Evolutionary conservation across 2,113 vertebrate species (phyloP), one percentile per base, ranked within the genome.

Genomic region (Tiliqua scincoides): DNA sequence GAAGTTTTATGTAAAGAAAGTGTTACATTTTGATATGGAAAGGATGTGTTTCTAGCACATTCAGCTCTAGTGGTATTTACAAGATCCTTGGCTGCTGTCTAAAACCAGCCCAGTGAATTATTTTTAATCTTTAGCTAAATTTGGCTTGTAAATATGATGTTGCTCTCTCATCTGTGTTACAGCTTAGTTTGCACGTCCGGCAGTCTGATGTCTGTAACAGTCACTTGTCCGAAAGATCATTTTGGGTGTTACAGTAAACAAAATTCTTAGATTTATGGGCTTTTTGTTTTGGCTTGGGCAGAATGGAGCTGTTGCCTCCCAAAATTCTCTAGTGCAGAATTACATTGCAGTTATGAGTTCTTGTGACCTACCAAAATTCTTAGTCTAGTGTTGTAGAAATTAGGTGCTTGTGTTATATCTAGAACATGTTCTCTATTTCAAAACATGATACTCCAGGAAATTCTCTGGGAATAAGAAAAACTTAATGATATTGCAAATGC

Each of bases 51-150:
- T 59, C 37, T 73, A 62, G 77, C 40, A 80, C 37, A 32, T 32
- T 4, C 40, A 35, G 54, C 76, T 86, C 40, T 61, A 80, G 68
- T 79, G 57, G 57, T n/a, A 79, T 86, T 81, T 81, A 81, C 61
- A 81, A 81, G 68, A 74, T 65, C n/a, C 5, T 65, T 74, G 37
- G 70, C 77, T 74, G 40, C 10, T 67, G 23, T 54, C 40, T 65
- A 74, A 81, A 65, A 6, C 43, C 70, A 81, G 78, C 78, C 70
- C 62, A 80, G 70, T 37, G 77, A 74, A 86, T 84, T 75, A 84
- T 84, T 75, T 81, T 63, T 86, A 80, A 73, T 81, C 68, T 86
- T 86, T 80, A 73, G 65, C 78, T 65, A 81, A 86, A 86, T 86
- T 74, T 86, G 77, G 78, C 85, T 54, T 63, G 70, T 65, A 65